Base-by-base conservation (phyloP, 2,113 vertebrate genomes). In the Oriolus oriolus region DNA sequence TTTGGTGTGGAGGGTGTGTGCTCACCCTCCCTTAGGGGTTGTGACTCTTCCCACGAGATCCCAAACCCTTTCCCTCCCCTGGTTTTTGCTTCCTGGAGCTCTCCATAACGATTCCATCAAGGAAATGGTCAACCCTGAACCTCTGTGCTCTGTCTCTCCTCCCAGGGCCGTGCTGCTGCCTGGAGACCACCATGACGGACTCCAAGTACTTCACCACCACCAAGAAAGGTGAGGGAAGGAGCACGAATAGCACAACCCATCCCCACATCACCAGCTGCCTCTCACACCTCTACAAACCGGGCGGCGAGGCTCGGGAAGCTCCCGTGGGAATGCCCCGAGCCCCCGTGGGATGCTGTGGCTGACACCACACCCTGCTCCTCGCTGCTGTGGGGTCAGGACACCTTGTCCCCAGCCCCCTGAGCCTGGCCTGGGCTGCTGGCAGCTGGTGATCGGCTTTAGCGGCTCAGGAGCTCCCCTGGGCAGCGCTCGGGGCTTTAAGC, bases 151-250 rank as follows among this genome's bases (percentile, higher is more conserved):
- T 85, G 44, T 77, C 27, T 97, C 49, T 96, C 80, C n/a, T 93
- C 84, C 21, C 97, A 98, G 98, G 94, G 28, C 78, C 65, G 23
- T 84, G 74, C 90, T 17, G 60, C 94, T 75, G 64, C 33, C 92
- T 93, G 95, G 89, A 90, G 87, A 87, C 98, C 98, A 99, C 99
- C 96, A 99, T 99, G 99, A 99, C 99, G 0, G 99, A 99, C 98
- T 99, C 99, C 7, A 99, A 99, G 97, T 99, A 99, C 94, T 99
- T 99, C 98, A 99, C 99, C 94, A 99, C 99, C 45, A 99, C 99
- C 39, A 99, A 99, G 97, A 99, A 99, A 99, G 99, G 99, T 99
- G 93, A 97, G 76, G 31, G 28, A 9, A 27, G 65, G 59, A 49
- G 14, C 6, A 5, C 45, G 39, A 74, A 27, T 6, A 5, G 17